Conservation (phyloP, 2,797 vertebrate species). For the Denticeps clupeoides region DNA sequence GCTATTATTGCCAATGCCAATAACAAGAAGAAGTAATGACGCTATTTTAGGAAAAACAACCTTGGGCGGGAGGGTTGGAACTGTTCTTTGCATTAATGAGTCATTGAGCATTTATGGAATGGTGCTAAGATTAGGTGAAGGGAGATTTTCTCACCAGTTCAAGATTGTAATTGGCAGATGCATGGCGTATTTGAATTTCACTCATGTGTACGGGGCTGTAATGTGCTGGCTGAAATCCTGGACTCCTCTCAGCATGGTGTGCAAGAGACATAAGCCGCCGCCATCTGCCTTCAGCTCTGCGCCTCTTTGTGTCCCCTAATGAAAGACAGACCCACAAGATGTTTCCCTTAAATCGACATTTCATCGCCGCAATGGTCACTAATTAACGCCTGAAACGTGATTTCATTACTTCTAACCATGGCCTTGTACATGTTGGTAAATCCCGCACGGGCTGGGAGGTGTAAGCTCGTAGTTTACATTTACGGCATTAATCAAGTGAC, state of each 20-base stretch:
- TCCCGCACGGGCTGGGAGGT: no score
- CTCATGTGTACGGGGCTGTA: constrained; percentile 29
- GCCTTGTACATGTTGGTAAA: background rate
- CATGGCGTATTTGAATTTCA: constrained; percentile 18
- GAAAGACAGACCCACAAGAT: constrained; percentile 50
- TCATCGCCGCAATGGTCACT: constrained; percentile 30
- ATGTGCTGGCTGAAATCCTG: constrained; percentile 53
- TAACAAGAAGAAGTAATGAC: no score
- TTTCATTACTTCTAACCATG: background rate
- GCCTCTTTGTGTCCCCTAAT: constrained; percentile 56
- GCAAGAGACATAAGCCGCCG: constrained; percentile 66
- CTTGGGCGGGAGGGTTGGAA: constrained; percentile 39
- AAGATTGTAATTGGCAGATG: constrained; percentile 18
- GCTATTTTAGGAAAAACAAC: constrained; percentile 61
- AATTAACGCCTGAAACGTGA: constrained; percentile 37
- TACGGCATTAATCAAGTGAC: no score
- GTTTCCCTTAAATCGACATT: constrained; percentile 44
- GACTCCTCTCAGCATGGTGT: constrained; percentile 57
- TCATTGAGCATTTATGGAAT: constrained; percentile 51
- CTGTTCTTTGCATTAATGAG: constrained; percentile 53
- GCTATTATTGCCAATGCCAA: no score
- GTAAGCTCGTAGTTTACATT: no score
- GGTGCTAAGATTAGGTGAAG: constrained; percentile 60
- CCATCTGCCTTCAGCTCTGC: constrained; percentile 61
- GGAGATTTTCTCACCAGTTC: no score